Base-by-base conservation (phyloP, 2,888 invertebrate species). In the Agriopis aurantiaria region DNA sequence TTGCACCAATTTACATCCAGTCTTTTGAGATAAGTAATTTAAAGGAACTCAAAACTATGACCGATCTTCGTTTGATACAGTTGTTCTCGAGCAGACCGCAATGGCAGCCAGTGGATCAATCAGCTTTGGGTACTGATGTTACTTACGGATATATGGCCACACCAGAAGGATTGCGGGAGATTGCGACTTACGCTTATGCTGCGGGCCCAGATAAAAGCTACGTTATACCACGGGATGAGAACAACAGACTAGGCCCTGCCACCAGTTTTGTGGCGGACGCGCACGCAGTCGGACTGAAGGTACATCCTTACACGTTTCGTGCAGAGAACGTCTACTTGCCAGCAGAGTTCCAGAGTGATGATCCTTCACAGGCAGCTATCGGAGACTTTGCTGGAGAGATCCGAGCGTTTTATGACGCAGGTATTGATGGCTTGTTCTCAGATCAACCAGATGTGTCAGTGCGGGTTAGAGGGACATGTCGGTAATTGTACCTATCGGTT, bases 11-110 rank as follows among this genome's bases (percentile, higher is more conserved):
- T 60, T 92, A 90, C 68, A 92, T 94, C 52, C 93, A 93, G 73
- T 93, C 93, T 0, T 93, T 93, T 78, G 93, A 94, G 83, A 87
- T 93, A 1, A 88, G 75, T 43, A 94, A 94, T 72, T 85, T 94
- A 43, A 92, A 86, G 62, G 88, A 91, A 72, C 77, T 94, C 2
- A 91, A 85, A 60, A 82, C 79, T 57, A 79, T 93, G 49, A 92
- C 93, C 17, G 84, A 86, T 68, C 82, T 94, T 12, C 83, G 88
- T 60, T 80, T 94, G 33, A 80, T 93, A 60, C 93, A 94, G 71
- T 78, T 94, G 33, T 86, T 86, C 56, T 82, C 82, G 45, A 76
- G 77, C 8, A 80, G 76, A 48, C 53, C 58, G 17, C 51, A 70
- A n/a, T 56, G 33, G 8, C 88, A 82, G 64, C 93, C 93, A 2